These are phyloP conservation scores for Kobus ellipsiprymnus DNA, from an alignment of 2,113 vertebrate species.

Conservation along the genomic window DNA sequence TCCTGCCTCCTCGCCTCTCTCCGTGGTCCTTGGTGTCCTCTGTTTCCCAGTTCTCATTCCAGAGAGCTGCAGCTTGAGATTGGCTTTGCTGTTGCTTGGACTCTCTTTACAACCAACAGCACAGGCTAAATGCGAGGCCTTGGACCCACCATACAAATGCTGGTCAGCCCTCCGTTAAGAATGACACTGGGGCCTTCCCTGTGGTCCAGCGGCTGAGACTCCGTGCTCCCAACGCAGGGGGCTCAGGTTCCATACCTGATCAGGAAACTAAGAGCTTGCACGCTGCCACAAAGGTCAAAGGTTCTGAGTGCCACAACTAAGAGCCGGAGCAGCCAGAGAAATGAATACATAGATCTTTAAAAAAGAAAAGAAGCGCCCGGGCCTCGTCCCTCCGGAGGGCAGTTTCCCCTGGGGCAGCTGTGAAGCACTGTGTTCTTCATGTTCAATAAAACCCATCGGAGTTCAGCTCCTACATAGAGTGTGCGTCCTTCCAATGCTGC, in stretches of 20 bases:
- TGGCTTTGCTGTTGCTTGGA: not conserved
- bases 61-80: not conserved
- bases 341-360: not conserved
- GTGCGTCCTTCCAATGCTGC: no score
- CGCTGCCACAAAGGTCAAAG: not conserved
- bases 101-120: not conserved
- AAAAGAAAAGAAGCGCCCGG: not conserved
- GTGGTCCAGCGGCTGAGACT: not conserved
- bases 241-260: not conserved
- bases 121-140: not conserved
- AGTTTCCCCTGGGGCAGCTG: not conserved
- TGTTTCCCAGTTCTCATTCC: not conserved
- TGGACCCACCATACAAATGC: not conserved
- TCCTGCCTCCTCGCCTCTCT: not conserved
- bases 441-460: not conserved
- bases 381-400: not conserved
- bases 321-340: not conserved
- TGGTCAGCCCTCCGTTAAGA: not conserved
- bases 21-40: not conserved
- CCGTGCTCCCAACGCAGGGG: not conserved
- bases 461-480: not conserved
- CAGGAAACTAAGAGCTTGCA: not conserved
- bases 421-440: not conserved
- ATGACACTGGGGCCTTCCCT: not conserved
- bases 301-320: not conserved